phyloP scores from a whole-genome alignment of 2,888 invertebrate species.

The Drosophila neotestacea region DNA sequence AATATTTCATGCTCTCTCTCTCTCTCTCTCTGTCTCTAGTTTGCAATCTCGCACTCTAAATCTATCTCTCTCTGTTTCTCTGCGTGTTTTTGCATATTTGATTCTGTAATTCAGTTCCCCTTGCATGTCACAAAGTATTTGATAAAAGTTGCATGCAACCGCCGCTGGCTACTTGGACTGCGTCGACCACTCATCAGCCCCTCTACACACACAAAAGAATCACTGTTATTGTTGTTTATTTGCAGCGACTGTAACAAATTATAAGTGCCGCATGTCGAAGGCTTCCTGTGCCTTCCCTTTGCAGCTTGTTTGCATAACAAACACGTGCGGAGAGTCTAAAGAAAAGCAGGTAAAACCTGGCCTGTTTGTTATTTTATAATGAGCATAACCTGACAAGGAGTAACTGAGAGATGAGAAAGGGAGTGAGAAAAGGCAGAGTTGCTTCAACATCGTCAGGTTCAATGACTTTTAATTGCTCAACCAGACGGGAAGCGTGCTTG shows the following conservation, averaged over 20 bases:
- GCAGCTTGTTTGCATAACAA: constrained; percentile 77
- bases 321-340: constrained; percentile 50
- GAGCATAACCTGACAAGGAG: constrained; percentile 39
- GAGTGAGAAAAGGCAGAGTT: not conserved
- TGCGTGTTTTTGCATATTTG: constrained; percentile 63
- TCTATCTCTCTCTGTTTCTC: not conserved
- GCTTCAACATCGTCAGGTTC: constrained; percentile 41
- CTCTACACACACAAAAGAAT: constrained; percentile 8
- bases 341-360: constrained; percentile 6
- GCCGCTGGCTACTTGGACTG: constrained; percentile 55
- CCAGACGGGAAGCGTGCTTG: constrained; percentile 22
- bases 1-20: constrained; percentile 6
- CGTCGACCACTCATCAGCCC: constrained; percentile 33
- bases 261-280: constrained; percentile 76
- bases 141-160: constrained; percentile 72
- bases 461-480: constrained; percentile 50
- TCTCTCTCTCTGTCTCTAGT: not conserved
- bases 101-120: constrained; percentile 39
- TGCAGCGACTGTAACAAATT: constrained; percentile 72
- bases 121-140: constrained; percentile 76
- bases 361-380: constrained; percentile 48
- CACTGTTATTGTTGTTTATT: constrained; percentile 65
- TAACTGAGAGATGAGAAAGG: not conserved
- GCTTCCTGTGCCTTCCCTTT: constrained; percentile 50
- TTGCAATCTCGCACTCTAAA: not conserved